phyloP scores from a whole-genome alignment of 2,797 vertebrate genomes.

The Pseudochirops cupreus region DNA sequence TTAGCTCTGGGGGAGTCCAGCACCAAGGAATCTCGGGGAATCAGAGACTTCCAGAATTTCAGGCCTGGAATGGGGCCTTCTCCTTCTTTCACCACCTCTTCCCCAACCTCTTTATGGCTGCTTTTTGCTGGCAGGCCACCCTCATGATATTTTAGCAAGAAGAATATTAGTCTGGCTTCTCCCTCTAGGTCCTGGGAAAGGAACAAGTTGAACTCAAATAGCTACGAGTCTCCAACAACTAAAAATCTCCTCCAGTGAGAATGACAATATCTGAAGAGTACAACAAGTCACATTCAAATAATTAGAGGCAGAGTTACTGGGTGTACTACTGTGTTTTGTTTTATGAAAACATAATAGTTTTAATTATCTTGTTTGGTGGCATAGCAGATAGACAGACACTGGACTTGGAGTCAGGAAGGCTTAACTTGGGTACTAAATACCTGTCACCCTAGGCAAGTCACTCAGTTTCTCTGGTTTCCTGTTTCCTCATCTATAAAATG shows the following conservation, averaged over 20 bases:
- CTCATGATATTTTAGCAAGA: neutral
- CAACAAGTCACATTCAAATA: neutral
- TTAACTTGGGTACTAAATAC: neutral
- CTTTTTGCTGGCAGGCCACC: neutral
- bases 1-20: slow-evolving; percentile 44
- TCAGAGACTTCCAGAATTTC: neutral
- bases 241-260: neutral
- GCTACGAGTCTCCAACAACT: neutral
- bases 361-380: neutral
- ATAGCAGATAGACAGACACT: neutral
- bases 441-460: neutral
- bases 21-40: neutral
- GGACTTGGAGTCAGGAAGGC: neutral
- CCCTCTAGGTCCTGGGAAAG: slow-evolving; percentile 25
- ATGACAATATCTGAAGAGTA: neutral
- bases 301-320: neutral
- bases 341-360: neutral
- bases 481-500: neutral
- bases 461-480: neutral
- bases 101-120: neutral
- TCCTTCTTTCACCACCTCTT: neutral
- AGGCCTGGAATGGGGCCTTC: neutral
- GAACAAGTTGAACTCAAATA: slow-evolving; percentile 43
- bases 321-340: neutral
- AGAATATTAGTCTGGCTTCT: slow-evolving; percentile 21